Conservation (phyloP, 2,797 vertebrate genomes). For the Jordanella pulchra region DNA sequence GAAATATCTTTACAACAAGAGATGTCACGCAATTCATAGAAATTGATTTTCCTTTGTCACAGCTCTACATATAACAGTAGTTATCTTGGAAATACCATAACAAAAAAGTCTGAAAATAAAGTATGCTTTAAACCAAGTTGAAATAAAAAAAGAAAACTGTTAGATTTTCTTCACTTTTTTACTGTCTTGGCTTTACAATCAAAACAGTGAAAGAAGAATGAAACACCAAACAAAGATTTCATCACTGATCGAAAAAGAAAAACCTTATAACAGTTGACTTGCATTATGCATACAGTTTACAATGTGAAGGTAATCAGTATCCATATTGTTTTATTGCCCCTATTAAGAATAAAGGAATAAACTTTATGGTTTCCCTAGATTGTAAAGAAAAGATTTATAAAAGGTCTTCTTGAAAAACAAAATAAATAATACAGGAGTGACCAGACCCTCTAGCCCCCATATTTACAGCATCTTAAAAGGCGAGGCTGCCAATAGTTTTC, state of each 20-base stretch:
- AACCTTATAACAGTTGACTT: slow-evolving; percentile 1
- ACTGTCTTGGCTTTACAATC: neutral
- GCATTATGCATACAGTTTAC: neutral
- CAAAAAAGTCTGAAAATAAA: neutral
- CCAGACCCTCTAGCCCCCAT: neutral
- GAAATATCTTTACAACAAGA: neutral
- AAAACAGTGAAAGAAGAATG: neutral
- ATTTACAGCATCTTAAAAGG: neutral
- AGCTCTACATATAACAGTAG: neutral
- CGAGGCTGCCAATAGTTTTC: neutral
- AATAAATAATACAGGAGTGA: neutral
- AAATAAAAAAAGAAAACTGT: neutral
- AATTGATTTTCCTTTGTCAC: neutral
- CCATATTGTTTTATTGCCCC: neutral
- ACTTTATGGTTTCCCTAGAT: neutral
- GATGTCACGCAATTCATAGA: neutral
- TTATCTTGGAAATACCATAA: neutral
- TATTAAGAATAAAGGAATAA: neutral
- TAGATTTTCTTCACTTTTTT: neutral
- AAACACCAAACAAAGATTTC: neutral
- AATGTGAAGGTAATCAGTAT: neutral
- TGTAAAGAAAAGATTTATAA: neutral
- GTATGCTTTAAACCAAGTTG: neutral
- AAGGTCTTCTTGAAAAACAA: neutral
- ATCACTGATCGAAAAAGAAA: neutral